A percentile compares a stretch with the other conserved stretches of the same genome.
phyloP scores from a whole-genome alignment of 2,888 invertebrate species.

The Arctia plantaginis region DNA sequence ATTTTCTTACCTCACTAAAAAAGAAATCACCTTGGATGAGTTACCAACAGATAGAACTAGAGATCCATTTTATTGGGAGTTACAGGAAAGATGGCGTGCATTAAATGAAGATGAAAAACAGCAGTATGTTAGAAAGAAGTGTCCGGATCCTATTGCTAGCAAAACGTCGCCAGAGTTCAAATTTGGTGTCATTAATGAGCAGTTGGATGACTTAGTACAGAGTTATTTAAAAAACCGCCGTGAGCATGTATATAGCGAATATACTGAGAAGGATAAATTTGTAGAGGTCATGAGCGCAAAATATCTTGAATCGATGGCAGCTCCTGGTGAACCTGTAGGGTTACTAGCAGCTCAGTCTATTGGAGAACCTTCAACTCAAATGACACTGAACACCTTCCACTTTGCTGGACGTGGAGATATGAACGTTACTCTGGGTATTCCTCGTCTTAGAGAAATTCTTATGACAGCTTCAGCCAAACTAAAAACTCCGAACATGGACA shows the following conservation, averaged over 20 bases:
- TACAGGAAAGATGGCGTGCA: constrained; percentile 89
- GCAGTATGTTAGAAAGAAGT: constrained; percentile 83
- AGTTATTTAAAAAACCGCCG: constrained; percentile 85
- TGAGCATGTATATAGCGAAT: constrained; percentile 59
- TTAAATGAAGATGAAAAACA: constrained; percentile 87
- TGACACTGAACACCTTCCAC: constrained; percentile 99
- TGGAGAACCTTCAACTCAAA: constrained; percentile 99
- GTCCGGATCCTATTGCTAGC: constrained; percentile 92
- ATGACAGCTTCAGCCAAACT: constrained; percentile 98
- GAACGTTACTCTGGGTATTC: constrained; percentile 99
- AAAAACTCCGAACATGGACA: constrained; percentile 98
- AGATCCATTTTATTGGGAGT: constrained; percentile 85
- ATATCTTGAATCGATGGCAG: constrained; percentile 91
- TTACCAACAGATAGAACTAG: constrained; percentile 86
- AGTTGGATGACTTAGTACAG: constrained; percentile 89
- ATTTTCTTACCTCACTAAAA: constrained; percentile 85
- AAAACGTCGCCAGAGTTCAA: constrained; percentile 90
- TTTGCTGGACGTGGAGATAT: constrained; percentile 99
- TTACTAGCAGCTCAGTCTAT: constrained; percentile 98
- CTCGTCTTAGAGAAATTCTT: constrained; percentile 97
- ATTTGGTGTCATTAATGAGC: constrained; percentile 95
- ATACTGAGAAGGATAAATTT: constrained; percentile 84
- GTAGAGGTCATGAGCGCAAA: constrained; percentile 91
- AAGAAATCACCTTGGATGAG: constrained; percentile 79
- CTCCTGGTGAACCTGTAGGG: constrained; percentile 98